Percentiles rank a stretch among this genome's conserved stretches.
Conservation (phyloP, 92 coral and sea anemone genomes). For the Meandrina meandrites region DNA sequence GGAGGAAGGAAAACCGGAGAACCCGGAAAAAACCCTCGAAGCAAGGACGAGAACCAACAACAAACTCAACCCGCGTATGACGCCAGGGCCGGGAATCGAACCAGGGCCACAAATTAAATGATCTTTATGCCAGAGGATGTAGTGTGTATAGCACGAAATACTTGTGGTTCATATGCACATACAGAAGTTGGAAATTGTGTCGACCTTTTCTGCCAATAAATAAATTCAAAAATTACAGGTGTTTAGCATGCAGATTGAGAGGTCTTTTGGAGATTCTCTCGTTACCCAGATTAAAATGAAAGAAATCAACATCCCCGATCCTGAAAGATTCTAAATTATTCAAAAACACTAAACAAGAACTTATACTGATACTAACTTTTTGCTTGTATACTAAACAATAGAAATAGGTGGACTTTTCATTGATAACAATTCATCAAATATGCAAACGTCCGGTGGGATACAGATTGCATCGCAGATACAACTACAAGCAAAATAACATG, state of each 20-base stretch:
- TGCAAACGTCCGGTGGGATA: not conserved
- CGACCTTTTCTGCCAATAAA: not conserved
- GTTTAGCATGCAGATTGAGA: not conserved
- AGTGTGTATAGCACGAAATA: not conserved
- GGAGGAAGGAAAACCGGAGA: too few species aligned
- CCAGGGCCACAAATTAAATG: not conserved
- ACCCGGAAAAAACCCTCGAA: too few species aligned
- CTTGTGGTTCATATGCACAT: not conserved
- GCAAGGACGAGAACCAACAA: too few species aligned
- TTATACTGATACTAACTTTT: too few species aligned
- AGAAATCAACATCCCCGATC: not conserved
- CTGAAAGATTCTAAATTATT: not conserved
- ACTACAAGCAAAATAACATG: too few species aligned
- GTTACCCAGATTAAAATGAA: not conserved
- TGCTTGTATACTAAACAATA: not conserved
- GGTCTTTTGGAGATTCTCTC: not conserved
- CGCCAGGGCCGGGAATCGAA: too few species aligned
- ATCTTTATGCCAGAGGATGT: not conserved
- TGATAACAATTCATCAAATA: not conserved
- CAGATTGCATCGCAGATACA: not conserved
- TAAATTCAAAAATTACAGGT: not conserved
- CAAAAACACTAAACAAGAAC: not conserved
- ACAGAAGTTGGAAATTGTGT: not conserved
- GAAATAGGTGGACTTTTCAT: not conserved
- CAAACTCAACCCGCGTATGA: too few species aligned